These are phyloP conservation scores for Mycetomoellerius zeteki DNA, from an alignment of 1,140 invertebrate genomes.

Conservation along the genomic window DNA sequence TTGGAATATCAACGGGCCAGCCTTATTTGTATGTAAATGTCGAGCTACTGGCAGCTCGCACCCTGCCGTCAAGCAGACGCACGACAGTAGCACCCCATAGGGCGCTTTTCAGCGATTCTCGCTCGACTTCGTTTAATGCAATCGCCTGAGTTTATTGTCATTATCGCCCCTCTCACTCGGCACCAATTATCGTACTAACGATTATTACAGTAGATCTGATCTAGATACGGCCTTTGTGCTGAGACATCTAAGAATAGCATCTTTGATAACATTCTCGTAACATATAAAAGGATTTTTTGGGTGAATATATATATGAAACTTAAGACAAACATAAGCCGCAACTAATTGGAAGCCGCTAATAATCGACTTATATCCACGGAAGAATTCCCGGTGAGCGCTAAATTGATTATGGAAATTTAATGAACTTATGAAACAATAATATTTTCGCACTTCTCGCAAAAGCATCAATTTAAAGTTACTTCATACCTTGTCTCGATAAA, in stretches of 20 bases:
- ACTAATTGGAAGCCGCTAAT: constrained; percentile 33
- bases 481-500: not conserved
- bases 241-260: constrained; percentile 13
- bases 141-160: constrained; percentile 73
- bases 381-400: constrained; percentile 10
- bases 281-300: constrained; percentile 23
- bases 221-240: constrained; percentile 56
- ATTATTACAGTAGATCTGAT: constrained; percentile 63
- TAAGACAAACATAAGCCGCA: constrained; percentile 19
- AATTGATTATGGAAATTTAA: constrained; percentile 63
- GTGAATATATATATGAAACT: not conserved
- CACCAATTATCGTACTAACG: constrained; percentile 69
- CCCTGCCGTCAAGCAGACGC: constrained; percentile 19
- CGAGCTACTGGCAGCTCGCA: constrained; percentile 67
- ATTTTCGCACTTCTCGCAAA: constrained; percentile 19
- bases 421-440: constrained; percentile 52
- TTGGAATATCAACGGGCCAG: constrained; percentile 77
- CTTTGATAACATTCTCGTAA: not conserved
- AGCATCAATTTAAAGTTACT: constrained; percentile 38
- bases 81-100: constrained; percentile 27
- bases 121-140: constrained; percentile 75
- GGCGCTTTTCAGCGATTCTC: constrained; percentile 71
- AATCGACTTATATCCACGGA: constrained; percentile 45
- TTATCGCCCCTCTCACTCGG: constrained; percentile 59
- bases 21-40: constrained; percentile 84